Percentiles rank a stretch among this genome's conserved stretches.
Conservation (phyloP, 2,113 vertebrate species). For the Neoarius graeffei region DNA sequence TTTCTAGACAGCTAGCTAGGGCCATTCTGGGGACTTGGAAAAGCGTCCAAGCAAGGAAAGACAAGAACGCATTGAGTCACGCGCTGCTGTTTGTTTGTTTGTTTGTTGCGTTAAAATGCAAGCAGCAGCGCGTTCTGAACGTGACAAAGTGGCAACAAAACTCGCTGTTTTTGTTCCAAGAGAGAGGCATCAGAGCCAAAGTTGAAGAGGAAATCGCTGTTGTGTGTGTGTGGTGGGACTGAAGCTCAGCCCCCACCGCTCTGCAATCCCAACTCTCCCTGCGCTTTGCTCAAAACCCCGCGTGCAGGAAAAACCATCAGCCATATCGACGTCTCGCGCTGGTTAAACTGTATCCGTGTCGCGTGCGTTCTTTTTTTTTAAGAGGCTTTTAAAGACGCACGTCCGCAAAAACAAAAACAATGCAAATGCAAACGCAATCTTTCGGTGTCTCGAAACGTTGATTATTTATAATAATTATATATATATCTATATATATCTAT, state of each 20-base stretch:
- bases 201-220: constrained; percentile 26
- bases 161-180: not conserved
- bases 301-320: constrained; percentile 6
- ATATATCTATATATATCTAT: too few species aligned
- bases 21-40: not conserved
- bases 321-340: constrained; percentile 13
- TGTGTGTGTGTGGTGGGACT: not conserved
- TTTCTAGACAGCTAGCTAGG: constrained; percentile 1
- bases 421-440: not conserved
- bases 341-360: not conserved
- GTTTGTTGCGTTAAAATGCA: not conserved
- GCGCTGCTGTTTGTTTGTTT: not conserved
- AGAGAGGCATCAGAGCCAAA: not conserved
- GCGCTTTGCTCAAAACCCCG: not conserved
- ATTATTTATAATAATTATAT: not conserved
- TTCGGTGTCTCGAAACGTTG: not conserved
- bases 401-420: not conserved
- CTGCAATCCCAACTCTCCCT: not conserved
- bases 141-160: not conserved
- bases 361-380: not conserved
- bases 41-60: not conserved
- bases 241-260: not conserved
- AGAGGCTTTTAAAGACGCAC: not conserved
- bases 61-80: not conserved
- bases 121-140: too few species aligned